Evolutionary conservation across 1,140 invertebrate species (phyloP).

Genomic region (Leptopilina clavipes): DNA sequence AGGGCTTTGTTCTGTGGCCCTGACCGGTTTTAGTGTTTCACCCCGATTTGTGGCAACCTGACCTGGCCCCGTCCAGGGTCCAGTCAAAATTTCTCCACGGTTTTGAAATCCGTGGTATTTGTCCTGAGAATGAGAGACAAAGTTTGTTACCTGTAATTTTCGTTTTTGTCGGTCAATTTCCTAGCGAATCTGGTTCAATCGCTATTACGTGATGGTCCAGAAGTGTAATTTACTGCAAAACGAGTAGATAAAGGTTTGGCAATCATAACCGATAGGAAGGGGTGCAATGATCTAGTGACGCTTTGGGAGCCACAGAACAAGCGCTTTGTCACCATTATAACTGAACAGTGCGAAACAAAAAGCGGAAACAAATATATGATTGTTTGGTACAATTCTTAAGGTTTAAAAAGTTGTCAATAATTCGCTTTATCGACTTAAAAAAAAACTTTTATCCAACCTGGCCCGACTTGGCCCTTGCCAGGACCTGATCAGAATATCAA

Average conservation of each 20-base stretch:
- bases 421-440: too few species aligned
- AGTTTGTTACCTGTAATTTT: slow-evolving; percentile 16
- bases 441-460: too few species aligned
- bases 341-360: not conserved
- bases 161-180: slow-evolving; percentile 9
- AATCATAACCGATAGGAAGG: slow-evolving; percentile 17
- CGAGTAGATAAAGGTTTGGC: slow-evolving; percentile 31
- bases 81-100: too few species aligned
- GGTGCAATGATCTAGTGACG: slow-evolving; percentile 4
- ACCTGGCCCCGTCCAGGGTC: too few species aligned
- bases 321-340: slow-evolving; percentile 21
- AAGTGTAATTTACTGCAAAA: slow-evolving; percentile 22
- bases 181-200: slow-evolving; percentile 8
- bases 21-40: too few species aligned
- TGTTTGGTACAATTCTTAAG: too few species aligned
- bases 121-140: not conserved
- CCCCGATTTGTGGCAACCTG: too few species aligned
- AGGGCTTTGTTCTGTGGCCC: too few species aligned
- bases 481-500: too few species aligned
- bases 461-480: too few species aligned
- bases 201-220: slow-evolving; percentile 11
- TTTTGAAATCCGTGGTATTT: too few species aligned
- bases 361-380: not conserved
- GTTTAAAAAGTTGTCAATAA: too few species aligned
- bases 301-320: slow-evolving; percentile 2